Percentiles rank a stretch among this genome's conserved stretches.
Evolutionary conservation across 1,140 invertebrate species (phyloP).

Genomic region (Hycleus cichorii): DNA sequence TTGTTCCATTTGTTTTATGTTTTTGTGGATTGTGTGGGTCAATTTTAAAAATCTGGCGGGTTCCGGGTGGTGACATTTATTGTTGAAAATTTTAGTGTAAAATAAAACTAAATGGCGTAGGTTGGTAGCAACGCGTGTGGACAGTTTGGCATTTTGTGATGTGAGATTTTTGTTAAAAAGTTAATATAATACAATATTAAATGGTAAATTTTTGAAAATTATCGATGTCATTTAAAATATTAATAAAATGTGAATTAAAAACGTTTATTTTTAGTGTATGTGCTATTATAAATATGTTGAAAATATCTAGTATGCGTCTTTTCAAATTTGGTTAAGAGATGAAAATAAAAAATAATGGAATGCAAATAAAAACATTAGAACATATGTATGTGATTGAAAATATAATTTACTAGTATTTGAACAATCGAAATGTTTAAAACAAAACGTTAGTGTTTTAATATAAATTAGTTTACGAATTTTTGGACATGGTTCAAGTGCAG

Average conservation of each 20-base stretch:
- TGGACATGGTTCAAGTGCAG: constrained; percentile 30
- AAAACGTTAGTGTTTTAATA: constrained; percentile 15
- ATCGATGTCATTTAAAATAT: constrained; percentile 28
- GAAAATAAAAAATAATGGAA: constrained; percentile 42
- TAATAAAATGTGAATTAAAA: constrained; percentile 19
- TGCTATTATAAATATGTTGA: constrained; percentile 26
- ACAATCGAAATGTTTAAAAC: constrained; percentile 18
- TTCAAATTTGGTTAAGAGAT: constrained; percentile 40
- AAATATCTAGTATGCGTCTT: constrained; percentile 31
- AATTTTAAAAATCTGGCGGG: constrained; percentile 5
- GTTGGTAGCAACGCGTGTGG: constrained; percentile 42
- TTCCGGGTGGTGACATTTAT: constrained; percentile 21
- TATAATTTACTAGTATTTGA: constrained; percentile 32
- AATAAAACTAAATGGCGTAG: constrained; percentile 2
- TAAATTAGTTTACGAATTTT: constrained; percentile 16
- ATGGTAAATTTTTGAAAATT: constrained; percentile 30
- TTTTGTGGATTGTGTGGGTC: too few relatives aligned
- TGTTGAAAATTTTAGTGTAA: constrained; percentile 16
- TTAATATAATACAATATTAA: constrained; percentile 36
- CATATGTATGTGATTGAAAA: constrained; percentile 42
- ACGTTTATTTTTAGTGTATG: constrained; percentile 21
- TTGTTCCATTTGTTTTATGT: too few relatives aligned
- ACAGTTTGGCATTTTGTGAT: constrained; percentile 44
- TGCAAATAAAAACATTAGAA: constrained; percentile 43
- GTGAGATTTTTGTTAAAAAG: constrained; percentile 40